phyloP scores from a whole-genome alignment of 2,797 vertebrate genomes.

The Kryptolebias ocellatus region DNA sequence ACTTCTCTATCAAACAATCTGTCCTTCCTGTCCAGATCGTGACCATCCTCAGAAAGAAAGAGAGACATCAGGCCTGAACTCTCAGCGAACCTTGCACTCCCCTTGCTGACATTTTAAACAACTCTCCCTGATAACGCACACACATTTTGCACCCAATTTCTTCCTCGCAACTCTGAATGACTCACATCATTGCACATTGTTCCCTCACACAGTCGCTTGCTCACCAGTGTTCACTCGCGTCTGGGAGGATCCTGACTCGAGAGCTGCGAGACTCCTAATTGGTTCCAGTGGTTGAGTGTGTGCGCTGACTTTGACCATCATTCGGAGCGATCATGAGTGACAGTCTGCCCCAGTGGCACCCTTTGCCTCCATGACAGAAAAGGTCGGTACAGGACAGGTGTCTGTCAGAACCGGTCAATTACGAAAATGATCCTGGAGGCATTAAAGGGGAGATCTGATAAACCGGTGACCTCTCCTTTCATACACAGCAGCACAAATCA shows the following conservation, averaged over 20 bases:
- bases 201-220: background rate
- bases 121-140: conserved; percentile 4
- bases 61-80: conserved; percentile 57
- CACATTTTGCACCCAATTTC: conserved; percentile 16
- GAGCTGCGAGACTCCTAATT: conserved; percentile 44
- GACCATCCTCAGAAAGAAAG: conserved; percentile 1
- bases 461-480: background rate
- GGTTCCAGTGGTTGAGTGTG: conserved; percentile 40
- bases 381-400: conserved; percentile 57
- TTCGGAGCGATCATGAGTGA: conserved; percentile 55
- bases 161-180: conserved; percentile 22
- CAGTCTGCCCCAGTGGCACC: conserved; percentile 32
- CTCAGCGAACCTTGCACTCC: conserved; percentile 52
- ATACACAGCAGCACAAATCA: background rate
- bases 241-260: background rate
- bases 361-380: conserved; percentile 38
- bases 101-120: conserved; percentile 58
- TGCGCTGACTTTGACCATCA: conserved; percentile 47
- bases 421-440: conserved; percentile 13
- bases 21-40: background rate
- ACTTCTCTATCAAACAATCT: background rate
- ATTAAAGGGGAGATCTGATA: background rate
- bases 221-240: conserved; percentile 2
- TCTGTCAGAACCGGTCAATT: conserved; percentile 33
- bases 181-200: conserved; percentile 37